Evolutionary conservation across 2,888 invertebrate species (phyloP), one percentile per base, ranked within the genome.

Genomic region (Heliconius cydno): DNA sequence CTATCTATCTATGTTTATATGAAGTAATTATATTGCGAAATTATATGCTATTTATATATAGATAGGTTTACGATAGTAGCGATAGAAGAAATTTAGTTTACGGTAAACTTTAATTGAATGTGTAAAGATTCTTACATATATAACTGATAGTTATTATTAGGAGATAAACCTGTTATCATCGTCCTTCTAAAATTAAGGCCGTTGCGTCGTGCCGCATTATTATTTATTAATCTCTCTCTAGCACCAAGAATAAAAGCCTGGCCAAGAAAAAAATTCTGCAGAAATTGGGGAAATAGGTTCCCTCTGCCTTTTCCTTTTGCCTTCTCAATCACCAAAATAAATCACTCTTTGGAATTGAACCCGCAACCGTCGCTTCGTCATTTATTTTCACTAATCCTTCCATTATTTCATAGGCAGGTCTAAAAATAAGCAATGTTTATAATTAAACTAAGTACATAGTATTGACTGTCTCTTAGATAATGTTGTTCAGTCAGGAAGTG

Each of bases 401-500:
- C 41, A 41, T 41, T 12, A 12, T 0, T 68, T 22, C 13, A 70
- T 28, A 41, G 3, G 6, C 9, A 28, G 19, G 25, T 70, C 46
- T 46, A 9, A 70, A 46, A 70, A 41, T 70, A 70, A 25, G 25
- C 3, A 7, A 70, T 70, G 70, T 41, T 41, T 15, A 41, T 28
- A 68, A 13, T n/a, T 68, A 68, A 68, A 68, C 41, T 34, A 70
- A 60, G 34, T 34, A 4, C 13, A 57, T 41, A 46, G 12, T n/a
- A 76, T 57, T 70, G 30, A 34, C 46, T 46, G 66, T 65, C 65
- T 41, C 66, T 65, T 66, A 73, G 46, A 65, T 84, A 84, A 83
- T 83, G 85, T 71, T 84, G 83, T 81, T 66, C 72, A 84, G 85
- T 84, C 90, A 91, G 92, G 92, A 92, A 92, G 91, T 85, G 86